A percentile compares a stretch with the other conserved stretches of the same genome.
Evolutionary conservation across 2,888 invertebrate genomes (phyloP).

Genomic region (Emmelina monodactyla): DNA sequence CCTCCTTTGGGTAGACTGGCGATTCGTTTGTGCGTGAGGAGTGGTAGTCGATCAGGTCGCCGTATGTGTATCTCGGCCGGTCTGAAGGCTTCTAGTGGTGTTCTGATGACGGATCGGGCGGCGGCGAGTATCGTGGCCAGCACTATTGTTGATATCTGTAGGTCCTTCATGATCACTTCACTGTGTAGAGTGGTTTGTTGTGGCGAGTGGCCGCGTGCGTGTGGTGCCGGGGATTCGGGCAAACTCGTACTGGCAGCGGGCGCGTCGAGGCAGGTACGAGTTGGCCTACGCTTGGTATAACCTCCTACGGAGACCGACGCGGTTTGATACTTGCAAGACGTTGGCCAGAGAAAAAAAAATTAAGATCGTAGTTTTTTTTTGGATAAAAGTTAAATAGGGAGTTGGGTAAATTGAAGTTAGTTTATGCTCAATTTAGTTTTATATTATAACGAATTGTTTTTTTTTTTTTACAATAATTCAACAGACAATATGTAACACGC

Average conservation of each 20-base stretch:
- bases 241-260: conserved; percentile 48
- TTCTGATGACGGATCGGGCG: conserved; percentile 49
- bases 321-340: conserved; percentile 43
- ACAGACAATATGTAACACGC: too few relatives aligned
- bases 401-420: too few relatives aligned
- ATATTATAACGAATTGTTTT: too few relatives aligned
- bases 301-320: conserved; percentile 35
- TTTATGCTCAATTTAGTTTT: too few relatives aligned
- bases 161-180: conserved; percentile 16
- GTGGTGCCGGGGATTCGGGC: conserved; percentile 41
- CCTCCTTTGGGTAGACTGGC: conserved; percentile 53
- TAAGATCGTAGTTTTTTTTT: too few relatives aligned
- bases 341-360: too few relatives aligned
- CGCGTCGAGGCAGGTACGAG: conserved; percentile 53
- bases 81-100: conserved; percentile 66
- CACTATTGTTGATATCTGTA: conserved; percentile 34
- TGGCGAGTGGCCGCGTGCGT: conserved; percentile 23
- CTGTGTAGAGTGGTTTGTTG: conserved; percentile 33
- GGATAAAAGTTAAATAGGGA: too few relatives aligned
- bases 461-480: too few relatives aligned
- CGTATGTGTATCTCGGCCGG: conserved; percentile 55
- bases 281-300: conserved; percentile 60
- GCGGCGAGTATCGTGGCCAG: conserved; percentile 43
- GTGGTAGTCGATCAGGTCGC: conserved; percentile 52
- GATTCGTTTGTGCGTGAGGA: conserved; percentile 57